Evolutionary conservation across 2,113 vertebrate species (phyloP).

Genomic region (Nerophis ophidion): DNA sequence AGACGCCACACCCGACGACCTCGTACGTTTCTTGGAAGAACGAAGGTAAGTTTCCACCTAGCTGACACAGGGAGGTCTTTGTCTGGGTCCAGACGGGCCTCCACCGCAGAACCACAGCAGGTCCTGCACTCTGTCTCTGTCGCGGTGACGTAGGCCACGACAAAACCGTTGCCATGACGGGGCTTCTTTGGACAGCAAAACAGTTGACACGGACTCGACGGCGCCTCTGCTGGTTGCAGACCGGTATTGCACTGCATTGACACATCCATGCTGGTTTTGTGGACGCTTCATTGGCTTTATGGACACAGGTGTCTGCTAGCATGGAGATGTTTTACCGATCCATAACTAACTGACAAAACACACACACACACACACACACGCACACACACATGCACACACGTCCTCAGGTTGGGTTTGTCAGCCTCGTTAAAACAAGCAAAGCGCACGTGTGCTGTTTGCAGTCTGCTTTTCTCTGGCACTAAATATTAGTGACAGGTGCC

Average conservation of each 20-base stretch:
- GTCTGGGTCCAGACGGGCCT: constrained; percentile 16
- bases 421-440: constrained; percentile 74
- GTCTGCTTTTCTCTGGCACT: constrained; percentile 72
- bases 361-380: background rate
- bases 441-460: constrained; percentile 46
- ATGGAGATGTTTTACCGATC: background rate
- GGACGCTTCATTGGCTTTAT: too few species aligned
- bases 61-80: constrained; percentile 56
- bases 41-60: constrained; percentile 46
- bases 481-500: constrained; percentile 79
- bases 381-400: constrained; percentile 18
- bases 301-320: too few species aligned
- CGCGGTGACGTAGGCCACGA: too few species aligned
- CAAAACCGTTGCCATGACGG: too few species aligned
- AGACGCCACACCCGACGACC: too few species aligned
- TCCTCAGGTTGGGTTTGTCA: constrained; percentile 59
- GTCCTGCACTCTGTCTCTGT: too few species aligned
- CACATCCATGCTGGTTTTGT: too few species aligned
- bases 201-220: too few species aligned
- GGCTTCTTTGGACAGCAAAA: too few species aligned
- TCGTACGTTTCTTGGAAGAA: constrained; percentile 33
- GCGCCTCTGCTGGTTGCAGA: too few species aligned
- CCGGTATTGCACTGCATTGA: too few species aligned
- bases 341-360: background rate
- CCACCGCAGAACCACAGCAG: too few species aligned